Base-by-base conservation (phyloP, 2,113 vertebrate species). In the Phaethon lepturus region DNA sequence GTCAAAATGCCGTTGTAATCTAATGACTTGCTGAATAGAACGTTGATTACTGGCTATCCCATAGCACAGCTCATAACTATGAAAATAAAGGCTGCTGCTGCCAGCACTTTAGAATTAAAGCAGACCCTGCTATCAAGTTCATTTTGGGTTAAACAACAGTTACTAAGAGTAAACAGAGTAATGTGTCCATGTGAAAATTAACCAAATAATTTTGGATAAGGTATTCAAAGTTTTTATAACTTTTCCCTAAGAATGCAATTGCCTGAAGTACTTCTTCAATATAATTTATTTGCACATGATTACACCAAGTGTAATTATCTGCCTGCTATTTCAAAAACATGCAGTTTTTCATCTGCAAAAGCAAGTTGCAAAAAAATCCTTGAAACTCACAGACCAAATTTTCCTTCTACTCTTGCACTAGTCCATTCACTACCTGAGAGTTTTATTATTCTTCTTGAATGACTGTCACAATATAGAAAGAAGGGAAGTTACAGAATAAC, bases 1-100 rank as follows among this genome's bases (percentile, higher is more conserved):
- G 96, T 95, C 95, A 95, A 97, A 97, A 94, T 33, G 60, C 53
- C 93, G 49, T 45, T 96, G 88, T 97, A 97, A 96, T 94, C 83
- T 86, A 98, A 93, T 96, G 83, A 95, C 64, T 94, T 91, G 82
- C 85, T 95, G 84, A 97, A 92, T 72, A 87, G 75, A 87, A 64
- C 1, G 28, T 64, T 81, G 53, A 94, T 95, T 82, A 69, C 31
- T 73, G 33, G 44, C 69, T 82, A 73, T 35, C 9, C 49, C 33
- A 56, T 3, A 91, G 66, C 42, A 91, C 50, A 88, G 50, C 42
- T 82, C 13, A 0, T 29, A 66, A 52, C 50, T 88, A 28, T 6
- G 25, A 91, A 87, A 95, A 76, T 69, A 62, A 72, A 72, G 60
- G 67, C 29, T 47, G 49, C 45, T 63, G 31, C 59, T 85, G 47